Conservation (phyloP, 2,797 vertebrate species). For the Chlorospingus semifuscus region DNA sequence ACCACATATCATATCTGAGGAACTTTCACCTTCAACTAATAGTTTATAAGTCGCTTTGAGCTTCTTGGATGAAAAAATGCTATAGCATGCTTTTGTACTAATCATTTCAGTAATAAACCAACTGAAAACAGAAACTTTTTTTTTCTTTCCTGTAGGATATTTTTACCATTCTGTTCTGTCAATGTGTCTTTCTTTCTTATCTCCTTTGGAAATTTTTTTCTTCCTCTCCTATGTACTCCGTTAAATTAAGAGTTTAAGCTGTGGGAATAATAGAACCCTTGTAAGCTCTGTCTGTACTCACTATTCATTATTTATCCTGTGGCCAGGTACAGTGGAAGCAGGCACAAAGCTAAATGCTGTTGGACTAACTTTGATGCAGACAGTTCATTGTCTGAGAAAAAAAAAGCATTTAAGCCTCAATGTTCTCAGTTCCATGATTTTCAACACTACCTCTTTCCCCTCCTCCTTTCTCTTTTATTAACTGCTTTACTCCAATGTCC, state of each 20-base stretch:
- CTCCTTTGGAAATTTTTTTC: not conserved
- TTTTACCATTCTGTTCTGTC: not conserved
- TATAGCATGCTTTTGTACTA: not conserved
- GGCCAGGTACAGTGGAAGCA: constrained; percentile 23
- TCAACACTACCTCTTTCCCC: not conserved
- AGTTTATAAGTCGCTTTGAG: not conserved
- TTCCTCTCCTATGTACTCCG: constrained; percentile 1
- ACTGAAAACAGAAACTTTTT: not conserved
- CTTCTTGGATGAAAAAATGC: not conserved
- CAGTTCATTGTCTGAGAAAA: constrained; percentile 46
- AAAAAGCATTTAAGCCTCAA: constrained; percentile 38
- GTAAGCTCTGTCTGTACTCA: constrained; percentile 18
- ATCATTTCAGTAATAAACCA: not conserved
- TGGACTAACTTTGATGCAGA: constrained; percentile 43
- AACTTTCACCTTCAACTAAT: not conserved
- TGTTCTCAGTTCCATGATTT: constrained; percentile 58
- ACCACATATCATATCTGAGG: not conserved
- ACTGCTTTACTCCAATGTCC: constrained; percentile 31
- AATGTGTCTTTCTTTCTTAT: constrained; percentile 20
- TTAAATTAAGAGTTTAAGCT: constrained; percentile 12
- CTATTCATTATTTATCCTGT: constrained; percentile 54
- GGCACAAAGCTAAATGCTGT: constrained; percentile 30
- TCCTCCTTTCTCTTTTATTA: constrained; percentile 50
- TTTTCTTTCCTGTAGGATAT: not conserved
- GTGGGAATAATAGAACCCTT: constrained; percentile 30